phyloP scores from a whole-genome alignment of 2,113 vertebrate genomes.

The Perccottus glenii region DNA sequence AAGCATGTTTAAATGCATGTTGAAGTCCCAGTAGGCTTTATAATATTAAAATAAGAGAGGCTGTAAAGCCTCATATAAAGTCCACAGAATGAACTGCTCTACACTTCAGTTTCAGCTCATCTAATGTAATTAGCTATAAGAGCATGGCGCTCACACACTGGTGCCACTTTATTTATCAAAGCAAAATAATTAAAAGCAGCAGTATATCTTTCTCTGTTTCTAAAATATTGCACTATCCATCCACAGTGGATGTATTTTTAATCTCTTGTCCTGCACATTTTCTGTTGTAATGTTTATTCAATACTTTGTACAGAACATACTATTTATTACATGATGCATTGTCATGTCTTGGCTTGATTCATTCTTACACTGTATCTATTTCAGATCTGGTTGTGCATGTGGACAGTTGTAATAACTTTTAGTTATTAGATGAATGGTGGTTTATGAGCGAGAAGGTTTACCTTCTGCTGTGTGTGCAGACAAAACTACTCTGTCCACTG shows the following conservation, averaged over 20 bases:
- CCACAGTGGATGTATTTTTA: constrained; percentile 3
- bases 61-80: constrained; percentile 18
- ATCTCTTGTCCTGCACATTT: constrained; percentile 19
- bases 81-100: neutral
- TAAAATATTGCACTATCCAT: constrained; percentile 54
- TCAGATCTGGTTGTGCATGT: neutral
- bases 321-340: constrained; percentile 39
- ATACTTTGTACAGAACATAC: constrained; percentile 47
- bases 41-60: neutral
- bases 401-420: constrained; percentile 19
- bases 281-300: constrained; percentile 48
- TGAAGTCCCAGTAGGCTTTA: constrained; percentile 14
- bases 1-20: constrained; percentile 42
- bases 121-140: constrained; percentile 30
- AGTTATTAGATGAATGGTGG: neutral
- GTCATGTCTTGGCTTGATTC: neutral
- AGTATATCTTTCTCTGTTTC: constrained; percentile 24
- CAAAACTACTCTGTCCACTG: constrained; percentile 12
- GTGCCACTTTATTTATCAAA: constrained; percentile 63
- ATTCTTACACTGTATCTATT: neutral
- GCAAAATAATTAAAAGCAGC: constrained; percentile 27
- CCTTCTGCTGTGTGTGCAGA: neutral
- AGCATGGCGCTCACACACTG: constrained; percentile 21
- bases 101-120: constrained; percentile 31
- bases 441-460: neutral